phyloP scores from a whole-genome alignment of 2,888 invertebrate genomes.

The Dyspetes luteomarginatus region DNA sequence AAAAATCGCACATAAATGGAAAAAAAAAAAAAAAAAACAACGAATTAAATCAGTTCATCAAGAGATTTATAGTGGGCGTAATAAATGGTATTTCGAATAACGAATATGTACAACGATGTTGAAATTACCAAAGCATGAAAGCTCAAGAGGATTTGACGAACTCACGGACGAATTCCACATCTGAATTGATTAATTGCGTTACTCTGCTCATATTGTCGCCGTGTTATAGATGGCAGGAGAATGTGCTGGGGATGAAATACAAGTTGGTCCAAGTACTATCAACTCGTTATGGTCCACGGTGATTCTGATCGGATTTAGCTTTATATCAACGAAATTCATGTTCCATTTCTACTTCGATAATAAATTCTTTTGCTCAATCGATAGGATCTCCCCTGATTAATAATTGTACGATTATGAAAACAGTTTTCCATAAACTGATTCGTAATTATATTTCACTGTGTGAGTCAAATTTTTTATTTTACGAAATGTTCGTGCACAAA shows the following conservation, averaged over 20 bases:
- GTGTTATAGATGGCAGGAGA: not conserved
- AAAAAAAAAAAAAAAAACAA: not conserved
- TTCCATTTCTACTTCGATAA: not conserved
- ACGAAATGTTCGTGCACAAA: too few relatives aligned
- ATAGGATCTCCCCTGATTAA: not conserved
- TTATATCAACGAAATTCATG: not conserved
- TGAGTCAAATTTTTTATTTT: too few relatives aligned
- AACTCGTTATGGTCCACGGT: constrained; percentile 7
- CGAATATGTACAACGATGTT: not conserved
- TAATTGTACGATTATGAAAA: too few relatives aligned
- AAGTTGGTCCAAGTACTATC: not conserved
- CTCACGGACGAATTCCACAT: not conserved
- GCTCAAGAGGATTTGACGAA: not conserved
- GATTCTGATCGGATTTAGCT: not conserved
- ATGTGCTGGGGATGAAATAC: too few relatives aligned
- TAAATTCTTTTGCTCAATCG: not conserved
- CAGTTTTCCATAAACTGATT: too few relatives aligned
- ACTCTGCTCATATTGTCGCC: constrained; percentile 5
- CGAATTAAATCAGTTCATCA: constrained; percentile 1
- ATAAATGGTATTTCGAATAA: not conserved
- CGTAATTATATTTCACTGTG: too few relatives aligned
- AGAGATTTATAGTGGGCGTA: not conserved
- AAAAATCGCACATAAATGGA: too few relatives aligned
- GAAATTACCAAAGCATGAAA: constrained; percentile 11
- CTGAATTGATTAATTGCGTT: constrained; percentile 43